Evolutionary conservation across 2,113 vertebrate genomes (phyloP).

Genomic region (Gambusia holbrooki): DNA sequence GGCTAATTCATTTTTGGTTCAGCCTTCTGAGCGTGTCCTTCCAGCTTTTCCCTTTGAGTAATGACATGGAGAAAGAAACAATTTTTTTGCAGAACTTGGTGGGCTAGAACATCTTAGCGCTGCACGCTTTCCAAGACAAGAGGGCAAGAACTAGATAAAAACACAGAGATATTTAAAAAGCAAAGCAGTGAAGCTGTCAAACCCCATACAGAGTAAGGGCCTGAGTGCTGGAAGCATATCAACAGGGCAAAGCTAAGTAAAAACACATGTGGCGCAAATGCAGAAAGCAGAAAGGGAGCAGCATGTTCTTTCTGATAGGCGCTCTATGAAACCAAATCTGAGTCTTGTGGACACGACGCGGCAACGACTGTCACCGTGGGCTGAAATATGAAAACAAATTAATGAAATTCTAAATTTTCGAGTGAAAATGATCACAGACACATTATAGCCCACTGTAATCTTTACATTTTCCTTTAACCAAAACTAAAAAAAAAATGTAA

Average conservation of each 20-base stretch:
- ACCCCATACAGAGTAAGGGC: conserved; percentile 53
- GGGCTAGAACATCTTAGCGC: conserved; percentile 11
- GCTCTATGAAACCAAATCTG: conserved; percentile 49
- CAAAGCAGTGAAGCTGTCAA: conserved; percentile 59
- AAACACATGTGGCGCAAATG: conserved; percentile 75
- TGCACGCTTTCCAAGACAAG: conserved; percentile 53
- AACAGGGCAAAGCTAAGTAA: conserved; percentile 66
- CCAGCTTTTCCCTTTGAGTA: conserved; percentile 29
- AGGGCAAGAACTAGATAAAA: conserved; percentile 36
- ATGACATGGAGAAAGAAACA: conserved; percentile 21
- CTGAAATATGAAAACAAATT: conserved; percentile 17
- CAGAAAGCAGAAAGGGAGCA: conserved; percentile 55
- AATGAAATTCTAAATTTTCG: conserved; percentile 1
- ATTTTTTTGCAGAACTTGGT: conserved; percentile 46
- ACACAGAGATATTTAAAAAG: conserved; percentile 35
- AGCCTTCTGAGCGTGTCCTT: conserved; percentile 20
- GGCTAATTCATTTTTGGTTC: conserved; percentile 28
- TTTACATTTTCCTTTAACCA: not conserved
- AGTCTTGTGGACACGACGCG: conserved; percentile 32
- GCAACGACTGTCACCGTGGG: conserved; percentile 42
- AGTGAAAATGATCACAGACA: not conserved
- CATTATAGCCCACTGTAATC: not conserved
- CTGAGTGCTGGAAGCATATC: conserved; percentile 48
- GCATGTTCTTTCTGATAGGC: conserved; percentile 31
- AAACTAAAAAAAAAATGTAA: not conserved